Evolutionary conservation across 1,140 invertebrate species (phyloP), one percentile per base, ranked within the genome.

Genomic region (Anoplolepis gracilipes): DNA sequence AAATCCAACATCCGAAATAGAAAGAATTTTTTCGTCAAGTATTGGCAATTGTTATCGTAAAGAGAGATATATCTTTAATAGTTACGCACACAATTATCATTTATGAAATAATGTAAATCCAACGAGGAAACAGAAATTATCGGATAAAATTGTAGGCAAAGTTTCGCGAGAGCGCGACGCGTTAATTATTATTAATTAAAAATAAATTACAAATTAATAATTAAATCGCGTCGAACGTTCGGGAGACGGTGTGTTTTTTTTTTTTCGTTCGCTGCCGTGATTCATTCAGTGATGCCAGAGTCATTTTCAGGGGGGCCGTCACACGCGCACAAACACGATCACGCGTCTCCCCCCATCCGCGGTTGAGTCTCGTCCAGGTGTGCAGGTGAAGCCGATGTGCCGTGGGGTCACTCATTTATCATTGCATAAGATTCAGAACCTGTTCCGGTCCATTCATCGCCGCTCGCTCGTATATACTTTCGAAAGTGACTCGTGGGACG

Each of bases 361-460:
- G 57, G 19, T 19, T 75, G 42, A 73, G 85, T 70, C 78, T 72
- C 57, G 55, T 73, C 85, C 88, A 87, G 88, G 88, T 90, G 88
- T 86, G 86, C 89, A 88, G 87, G 77, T 90, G 78, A 86, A 86
- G 81, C 73, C 64, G 87, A 73, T 87, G 16, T 49, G 87, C 85
- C 79, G 87, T 69, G 77, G 87, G 90, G 87, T 92, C 86, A 90
- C 90, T 92, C 92, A 92, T 93, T 93, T 93, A 94, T 94, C 93
- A 93, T 94, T 93, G 91, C 93, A 93, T 94, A 94, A 93, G 92
- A 93, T 92, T 92, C 91, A 93, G 90, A 94, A 94, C 93, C 92
- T 93, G 93, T 93, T 94, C 92, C 92, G 92, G 92, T 93, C 91
- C 93, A 94, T 94, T 94, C 93, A 93, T 93, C 86, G 92, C 88